Percentiles rank a stretch among this genome's conserved stretches.
phyloP scores from a whole-genome alignment of 35 echinoderm and acorn worm genomes.

The Ophioderma brevispina region DNA sequence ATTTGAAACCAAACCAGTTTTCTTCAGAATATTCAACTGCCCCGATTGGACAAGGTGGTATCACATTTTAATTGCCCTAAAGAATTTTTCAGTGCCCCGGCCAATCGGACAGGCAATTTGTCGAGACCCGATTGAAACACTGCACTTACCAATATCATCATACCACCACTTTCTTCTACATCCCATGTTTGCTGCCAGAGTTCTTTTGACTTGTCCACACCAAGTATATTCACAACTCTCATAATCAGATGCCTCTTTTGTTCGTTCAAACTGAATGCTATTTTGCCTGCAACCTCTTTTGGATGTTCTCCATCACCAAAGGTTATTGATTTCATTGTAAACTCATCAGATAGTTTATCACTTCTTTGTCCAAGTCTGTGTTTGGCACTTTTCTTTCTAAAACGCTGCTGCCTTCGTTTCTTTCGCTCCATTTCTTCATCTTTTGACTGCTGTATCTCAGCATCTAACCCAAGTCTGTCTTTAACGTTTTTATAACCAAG shows the following conservation, averaged over 20 bases:
- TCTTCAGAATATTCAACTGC: no score
- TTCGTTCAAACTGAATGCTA: constrained; percentile 84
- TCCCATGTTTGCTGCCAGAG: constrained; percentile 65
- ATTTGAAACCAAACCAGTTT: no score
- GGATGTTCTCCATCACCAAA: constrained; percentile 29
- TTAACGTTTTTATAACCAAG: constrained; percentile 1
- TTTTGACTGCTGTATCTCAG: constrained; percentile 18
- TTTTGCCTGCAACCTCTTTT: constrained; percentile 79
- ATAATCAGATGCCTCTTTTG: constrained; percentile 74
- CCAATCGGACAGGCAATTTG: no score
- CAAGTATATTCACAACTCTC: constrained; percentile 72
- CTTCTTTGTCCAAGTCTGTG: constrained; percentile 32
- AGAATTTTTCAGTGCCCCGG: no score
- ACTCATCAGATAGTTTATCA: not conserved
- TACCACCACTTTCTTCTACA: constrained; percentile 77
- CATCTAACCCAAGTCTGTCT: constrained; percentile 2
- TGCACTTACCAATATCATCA: constrained; percentile 83
- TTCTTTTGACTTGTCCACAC: constrained; percentile 60
- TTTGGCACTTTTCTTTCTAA: constrained; percentile 13
- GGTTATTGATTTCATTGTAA: constrained; percentile 41
- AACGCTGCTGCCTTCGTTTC: constrained; percentile 14
- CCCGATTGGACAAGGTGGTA: no score
- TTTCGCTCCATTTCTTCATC: not conserved
- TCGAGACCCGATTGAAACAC: not conserved
- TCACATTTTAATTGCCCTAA: no score